phyloP scores from a whole-genome alignment of 2,113 vertebrate genomes.

The Alectura lathami region DNA sequence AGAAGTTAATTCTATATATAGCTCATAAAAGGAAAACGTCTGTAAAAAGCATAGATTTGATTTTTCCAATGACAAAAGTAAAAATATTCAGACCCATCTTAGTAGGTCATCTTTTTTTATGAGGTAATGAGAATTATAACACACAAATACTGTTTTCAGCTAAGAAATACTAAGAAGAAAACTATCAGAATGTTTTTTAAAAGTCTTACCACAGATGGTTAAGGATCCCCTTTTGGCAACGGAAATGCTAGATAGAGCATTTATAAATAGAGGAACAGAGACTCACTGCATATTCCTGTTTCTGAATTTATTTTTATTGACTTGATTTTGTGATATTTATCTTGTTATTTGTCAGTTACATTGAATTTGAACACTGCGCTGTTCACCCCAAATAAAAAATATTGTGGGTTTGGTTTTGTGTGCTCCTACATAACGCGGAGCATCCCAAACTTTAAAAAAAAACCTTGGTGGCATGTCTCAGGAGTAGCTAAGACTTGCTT shows the following conservation, averaged over 20 bases:
- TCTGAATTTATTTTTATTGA: neutral
- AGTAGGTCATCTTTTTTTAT: neutral
- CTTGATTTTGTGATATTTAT: neutral
- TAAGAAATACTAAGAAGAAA: neutral
- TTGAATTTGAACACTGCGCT: neutral
- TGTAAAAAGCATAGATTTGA: neutral
- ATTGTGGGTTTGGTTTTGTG: neutral
- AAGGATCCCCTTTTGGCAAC: neutral
- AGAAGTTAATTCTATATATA: slow-evolving; percentile 7
- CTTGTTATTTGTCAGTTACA: neutral
- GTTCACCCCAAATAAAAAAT: neutral
- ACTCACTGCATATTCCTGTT: neutral
- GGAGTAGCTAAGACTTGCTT: neutral
- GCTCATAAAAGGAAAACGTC: neutral
- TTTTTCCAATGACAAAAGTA: neutral
- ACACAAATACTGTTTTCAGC: neutral
- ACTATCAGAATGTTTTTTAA: neutral
- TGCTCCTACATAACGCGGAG: neutral
- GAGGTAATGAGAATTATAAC: neutral
- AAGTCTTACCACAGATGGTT: neutral
- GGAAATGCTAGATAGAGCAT: neutral
- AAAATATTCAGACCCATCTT: neutral
- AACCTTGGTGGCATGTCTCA: accelerated
- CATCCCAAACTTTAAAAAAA: neutral
- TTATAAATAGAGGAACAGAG: neutral